Base-by-base conservation (phyloP, 2,888 invertebrate genomes). In the Acronicta psi region DNA sequence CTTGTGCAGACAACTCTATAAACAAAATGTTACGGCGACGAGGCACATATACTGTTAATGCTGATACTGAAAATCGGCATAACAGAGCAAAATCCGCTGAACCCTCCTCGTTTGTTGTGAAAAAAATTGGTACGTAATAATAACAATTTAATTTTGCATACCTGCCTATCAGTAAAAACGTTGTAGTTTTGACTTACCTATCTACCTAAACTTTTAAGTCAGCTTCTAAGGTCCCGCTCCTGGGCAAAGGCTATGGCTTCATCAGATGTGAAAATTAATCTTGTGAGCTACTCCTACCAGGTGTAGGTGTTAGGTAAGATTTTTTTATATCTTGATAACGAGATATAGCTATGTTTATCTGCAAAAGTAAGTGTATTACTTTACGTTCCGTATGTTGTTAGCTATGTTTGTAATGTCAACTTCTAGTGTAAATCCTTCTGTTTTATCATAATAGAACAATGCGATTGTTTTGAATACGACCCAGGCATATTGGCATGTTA, bases 1-100 rank as follows among this genome's bases (percentile, higher is more conserved):
- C 53, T 53, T 73, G 67, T 73, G 76, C 49, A 69, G 62, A 65
- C 66, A 73, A 74, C 66, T 69, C 62, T 64, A 62, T 56, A 75
- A 75, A 71, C 77, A 86, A 64, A 63, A 93, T 93, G 93, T 80
- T 93, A 79, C 87, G 93, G 41, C 88, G 92, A 43, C 90, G 93
- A 55, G 93, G 93, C 59, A 91, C 89, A 45, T 94, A 94, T 72
- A 92, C 93, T 23, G 93, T 94, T 58, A 94, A 93, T 75, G 85
- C 88, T 68, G 89, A 88, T 56, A 77, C 88, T 20, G 86, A 84
- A 40, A 80, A 77, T 66, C 83, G 85, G 59, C 80, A 81, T 57
- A 79, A 75, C 57, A 84, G 75, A 69, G 61, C 83, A 23, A 89
- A 88, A 69, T 71, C 84, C 4, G 57, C 79, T 11, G 87, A 86